phyloP scores from a whole-genome alignment of 2,113 vertebrate species.

The Rhineura floridana region DNA sequence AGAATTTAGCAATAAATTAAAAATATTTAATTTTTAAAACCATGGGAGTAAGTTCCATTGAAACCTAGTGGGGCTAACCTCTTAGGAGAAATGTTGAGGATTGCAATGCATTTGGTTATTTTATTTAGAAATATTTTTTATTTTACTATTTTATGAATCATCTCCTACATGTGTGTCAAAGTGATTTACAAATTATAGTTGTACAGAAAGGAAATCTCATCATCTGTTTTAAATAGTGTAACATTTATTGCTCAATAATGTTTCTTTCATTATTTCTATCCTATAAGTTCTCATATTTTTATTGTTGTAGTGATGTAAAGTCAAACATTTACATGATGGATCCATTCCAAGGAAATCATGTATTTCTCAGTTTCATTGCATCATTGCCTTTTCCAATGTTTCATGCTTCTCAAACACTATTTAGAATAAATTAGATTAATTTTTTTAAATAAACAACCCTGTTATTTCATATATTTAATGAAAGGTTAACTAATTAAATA shows the following conservation, averaged over 20 bases:
- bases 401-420: background rate
- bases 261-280: background rate
- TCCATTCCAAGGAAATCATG: fast-evolving
- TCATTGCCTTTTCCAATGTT: background rate
- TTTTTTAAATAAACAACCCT: background rate
- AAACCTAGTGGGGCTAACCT: background rate
- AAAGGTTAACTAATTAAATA: background rate
- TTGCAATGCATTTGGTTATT: background rate
- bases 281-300: background rate
- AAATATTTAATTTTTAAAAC: background rate
- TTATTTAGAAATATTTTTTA: background rate
- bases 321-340: background rate
- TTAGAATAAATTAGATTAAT: background rate
- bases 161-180: too few species aligned
- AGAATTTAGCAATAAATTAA: background rate
- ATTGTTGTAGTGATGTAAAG: background rate
- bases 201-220: background rate
- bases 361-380: background rate
- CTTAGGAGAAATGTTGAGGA: background rate
- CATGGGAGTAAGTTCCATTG: background rate
- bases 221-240: background rate
- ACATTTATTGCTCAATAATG: background rate
- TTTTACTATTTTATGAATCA: too few species aligned
- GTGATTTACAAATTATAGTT: background rate
- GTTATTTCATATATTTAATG: background rate